A percentile compares a stretch with the other conserved stretches of the same genome.
Evolutionary conservation across 2,113 vertebrate genomes (phyloP).

Genomic region (Lynx canadensis): DNA sequence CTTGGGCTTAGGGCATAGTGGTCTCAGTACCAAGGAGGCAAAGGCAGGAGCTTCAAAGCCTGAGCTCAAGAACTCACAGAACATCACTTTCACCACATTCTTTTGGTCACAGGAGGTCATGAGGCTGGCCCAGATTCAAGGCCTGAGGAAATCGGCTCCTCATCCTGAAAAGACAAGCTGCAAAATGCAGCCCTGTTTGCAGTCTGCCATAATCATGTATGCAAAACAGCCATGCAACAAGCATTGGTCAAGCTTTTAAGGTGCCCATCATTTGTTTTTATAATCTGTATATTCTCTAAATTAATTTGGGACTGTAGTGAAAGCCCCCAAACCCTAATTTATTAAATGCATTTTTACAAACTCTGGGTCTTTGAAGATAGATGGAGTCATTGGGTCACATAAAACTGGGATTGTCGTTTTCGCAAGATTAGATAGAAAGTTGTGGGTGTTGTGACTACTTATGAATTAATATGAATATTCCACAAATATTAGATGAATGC

Average conservation of each 20-base stretch:
- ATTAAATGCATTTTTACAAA: slow-evolving; percentile 47
- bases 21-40: background rate
- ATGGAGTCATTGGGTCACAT: background rate
- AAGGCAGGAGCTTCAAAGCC: background rate
- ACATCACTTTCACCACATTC: background rate
- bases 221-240: background rate
- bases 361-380: background rate
- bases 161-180: background rate
- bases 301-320: background rate
- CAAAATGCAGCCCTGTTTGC: background rate
- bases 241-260: background rate
- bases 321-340: background rate
- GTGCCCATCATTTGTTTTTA: background rate
- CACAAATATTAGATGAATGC: background rate
- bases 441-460: background rate
- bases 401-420: background rate
- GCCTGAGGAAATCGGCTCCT: background rate
- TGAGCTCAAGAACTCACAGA: background rate
- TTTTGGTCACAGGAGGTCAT: slow-evolving; percentile 29
- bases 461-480: background rate
- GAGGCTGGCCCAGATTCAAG: background rate
- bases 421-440: background rate
- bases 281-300: background rate
- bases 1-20: background rate
- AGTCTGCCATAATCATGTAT: background rate